Evolutionary conservation across 2,797 vertebrate species (phyloP).

Genomic region (Limnodromus scolopaceus): DNA sequence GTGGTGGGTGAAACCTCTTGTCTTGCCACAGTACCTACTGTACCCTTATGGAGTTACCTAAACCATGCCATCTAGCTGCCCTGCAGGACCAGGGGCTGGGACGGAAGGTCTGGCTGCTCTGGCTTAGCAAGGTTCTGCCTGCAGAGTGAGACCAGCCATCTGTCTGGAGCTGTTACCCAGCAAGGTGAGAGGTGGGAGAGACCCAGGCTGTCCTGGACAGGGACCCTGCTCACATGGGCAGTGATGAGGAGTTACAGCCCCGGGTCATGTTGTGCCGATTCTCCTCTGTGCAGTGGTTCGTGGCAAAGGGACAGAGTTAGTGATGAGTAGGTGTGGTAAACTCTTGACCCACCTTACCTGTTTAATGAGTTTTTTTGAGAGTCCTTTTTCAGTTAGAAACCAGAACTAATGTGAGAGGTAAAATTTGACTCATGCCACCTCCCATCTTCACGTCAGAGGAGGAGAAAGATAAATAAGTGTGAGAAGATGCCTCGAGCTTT

Average conservation of each 20-base stretch:
- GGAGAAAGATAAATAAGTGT: not conserved
- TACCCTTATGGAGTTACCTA: not conserved
- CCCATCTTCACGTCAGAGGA: not conserved
- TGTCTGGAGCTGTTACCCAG: not conserved
- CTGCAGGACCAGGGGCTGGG: not conserved
- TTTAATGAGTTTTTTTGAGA: not conserved
- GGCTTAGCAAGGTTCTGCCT: not conserved
- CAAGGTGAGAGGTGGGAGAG: not conserved
- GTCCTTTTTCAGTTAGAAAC: not conserved
- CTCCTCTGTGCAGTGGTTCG: not conserved
- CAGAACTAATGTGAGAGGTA: not conserved
- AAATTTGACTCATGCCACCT: not conserved
- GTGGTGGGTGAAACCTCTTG: not conserved
- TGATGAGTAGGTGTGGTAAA: not conserved
- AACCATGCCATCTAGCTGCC: not conserved
- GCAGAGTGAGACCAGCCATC: not conserved
- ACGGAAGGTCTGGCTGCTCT: not conserved
- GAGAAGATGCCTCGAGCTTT: not conserved
- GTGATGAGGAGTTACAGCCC: not conserved
- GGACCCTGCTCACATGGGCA: not conserved
- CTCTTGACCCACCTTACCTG: not conserved
- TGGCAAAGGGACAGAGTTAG: not conserved
- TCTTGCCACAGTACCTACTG: not conserved
- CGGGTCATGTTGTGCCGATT: fast-evolving
- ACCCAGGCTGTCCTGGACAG: not conserved